Base-by-base conservation (phyloP, 53 echinoderm and acorn worm species). In the Stichopus horrens region DNA sequence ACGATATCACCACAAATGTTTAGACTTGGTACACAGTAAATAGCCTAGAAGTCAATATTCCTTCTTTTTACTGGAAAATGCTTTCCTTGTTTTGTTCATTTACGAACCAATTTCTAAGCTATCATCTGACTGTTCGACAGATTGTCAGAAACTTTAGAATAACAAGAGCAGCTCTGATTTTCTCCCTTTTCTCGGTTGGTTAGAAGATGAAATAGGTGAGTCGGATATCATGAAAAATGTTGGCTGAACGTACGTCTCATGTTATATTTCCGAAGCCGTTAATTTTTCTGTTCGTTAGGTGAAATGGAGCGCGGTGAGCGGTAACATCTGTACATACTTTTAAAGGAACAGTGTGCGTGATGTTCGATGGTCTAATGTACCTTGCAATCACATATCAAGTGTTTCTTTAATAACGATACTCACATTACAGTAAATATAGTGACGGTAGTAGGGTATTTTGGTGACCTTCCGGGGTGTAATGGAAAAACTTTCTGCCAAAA, bases 161-260 rank as follows among this genome's bases (percentile, higher is more conserved):
- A 71, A 71, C 16, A 21, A 7, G 71, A 37, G 71, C 71, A 18
- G 71, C 71, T 37, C 37, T 71, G 19, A 59, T 59, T 71, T 37
- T 37, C 37, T 37, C 37, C 37, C 37, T 37, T 37, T 37, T 37
- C 37, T 37, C 75, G 52, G 23, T 75, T 71, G 71, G 37, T 56
- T 11, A 56, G 21, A 58, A 81, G 19, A 18, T 56, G 56, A 76
- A 81, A 81, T 81, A 58, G 58, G 81, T 58, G 54, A 57, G 81
- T 81, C n/a, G 58, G 20, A 58, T 81, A 58, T 81, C 81, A 81
- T 22, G 58, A 57, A 20, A 81, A 81, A 7, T 18, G 23, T 55
- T 81, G 71, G 19, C 57, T 55, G 21, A 81, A 81, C 55, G 81
- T 81, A 81, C 81, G 56, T 9, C 56, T 58, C 57, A 81, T 71